Evolutionary conservation across 2,797 vertebrate genomes (phyloP).

Genomic region (Rachycentron canadum): DNA sequence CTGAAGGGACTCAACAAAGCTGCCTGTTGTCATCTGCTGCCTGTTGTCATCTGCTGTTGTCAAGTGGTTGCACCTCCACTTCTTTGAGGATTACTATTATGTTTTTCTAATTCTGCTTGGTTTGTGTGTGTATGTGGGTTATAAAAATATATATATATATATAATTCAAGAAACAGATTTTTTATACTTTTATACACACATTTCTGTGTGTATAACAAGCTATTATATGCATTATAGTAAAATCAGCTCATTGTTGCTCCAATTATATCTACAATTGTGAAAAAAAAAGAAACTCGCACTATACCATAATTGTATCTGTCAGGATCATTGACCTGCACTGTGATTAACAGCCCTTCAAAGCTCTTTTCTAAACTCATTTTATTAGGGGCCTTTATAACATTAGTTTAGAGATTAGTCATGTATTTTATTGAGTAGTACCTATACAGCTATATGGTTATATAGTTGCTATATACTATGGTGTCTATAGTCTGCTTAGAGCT

Average conservation of each 20-base stretch:
- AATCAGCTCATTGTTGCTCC: neutral
- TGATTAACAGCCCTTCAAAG: neutral
- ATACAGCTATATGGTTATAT: neutral
- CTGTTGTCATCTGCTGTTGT: slow-evolving; percentile 42
- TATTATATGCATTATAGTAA: neutral
- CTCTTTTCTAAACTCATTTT: neutral
- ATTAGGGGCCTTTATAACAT: neutral
- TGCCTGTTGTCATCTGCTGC: slow-evolving; percentile 37
- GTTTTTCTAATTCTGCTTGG: slow-evolving; percentile 14
- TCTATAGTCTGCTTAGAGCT: neutral
- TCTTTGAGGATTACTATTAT: slow-evolving; percentile 17
- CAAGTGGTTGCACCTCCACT: slow-evolving; percentile 21
- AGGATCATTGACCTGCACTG: neutral
- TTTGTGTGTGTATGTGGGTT: neutral
- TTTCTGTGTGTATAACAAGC: neutral
- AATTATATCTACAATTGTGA: neutral
- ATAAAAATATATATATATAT: slow-evolving; percentile 9
- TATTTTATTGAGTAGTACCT: neutral
- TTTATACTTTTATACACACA: neutral
- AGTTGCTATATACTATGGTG: too few species aligned
- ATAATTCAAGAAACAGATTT: neutral
- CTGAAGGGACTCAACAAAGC: slow-evolving; percentile 44
- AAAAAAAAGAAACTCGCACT: too few species aligned
- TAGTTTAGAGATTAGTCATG: neutral
- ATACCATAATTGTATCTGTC: neutral